A percentile compares a stretch with the other conserved stretches of the same genome.
Evolutionary conservation across 2,113 vertebrate species (phyloP).

Genomic region (Larimichthys polyactis): DNA sequence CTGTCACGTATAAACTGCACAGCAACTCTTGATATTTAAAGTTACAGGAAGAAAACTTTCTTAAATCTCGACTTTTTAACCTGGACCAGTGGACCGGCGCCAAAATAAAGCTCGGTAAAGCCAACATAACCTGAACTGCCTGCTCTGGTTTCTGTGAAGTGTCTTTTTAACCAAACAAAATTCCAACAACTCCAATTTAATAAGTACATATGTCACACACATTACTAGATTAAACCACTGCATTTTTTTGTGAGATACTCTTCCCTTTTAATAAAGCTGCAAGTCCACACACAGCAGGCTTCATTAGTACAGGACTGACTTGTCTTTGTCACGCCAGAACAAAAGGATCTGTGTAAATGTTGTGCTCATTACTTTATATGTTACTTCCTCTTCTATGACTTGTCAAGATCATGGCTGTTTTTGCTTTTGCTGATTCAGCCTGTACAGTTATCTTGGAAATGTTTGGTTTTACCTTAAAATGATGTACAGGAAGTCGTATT

Average conservation of each 20-base stretch:
- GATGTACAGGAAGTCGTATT: too few species aligned
- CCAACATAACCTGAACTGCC: not conserved
- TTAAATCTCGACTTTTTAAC: conserved; percentile 6
- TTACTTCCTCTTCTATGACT: not conserved
- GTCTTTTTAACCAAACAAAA: not conserved
- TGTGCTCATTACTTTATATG: conserved; percentile 4
- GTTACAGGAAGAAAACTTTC: not conserved
- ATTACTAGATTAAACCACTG: not conserved
- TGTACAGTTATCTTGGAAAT: too few species aligned
- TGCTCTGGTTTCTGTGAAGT: not conserved
- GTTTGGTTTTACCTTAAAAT: too few species aligned
- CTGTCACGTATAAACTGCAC: not conserved
- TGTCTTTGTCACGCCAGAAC: not conserved
- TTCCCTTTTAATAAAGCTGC: not conserved
- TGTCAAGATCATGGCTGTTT: not conserved
- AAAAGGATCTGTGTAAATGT: conserved; percentile 3
- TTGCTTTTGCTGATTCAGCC: not conserved
- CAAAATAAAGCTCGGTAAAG: conserved; percentile 8
- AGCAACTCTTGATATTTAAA: not conserved
- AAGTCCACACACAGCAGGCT: conserved; percentile 7
- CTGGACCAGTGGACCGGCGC: not conserved
- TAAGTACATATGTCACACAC: conserved; percentile 3
- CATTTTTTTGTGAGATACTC: not conserved
- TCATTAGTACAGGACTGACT: not conserved
- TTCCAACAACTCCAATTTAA: not conserved